A percentile compares a stretch with the other conserved stretches of the same genome.
These are phyloP conservation scores for Hyposoter dolosus DNA, from an alignment of 2,888 invertebrate species.

Conservation along the genomic window DNA sequence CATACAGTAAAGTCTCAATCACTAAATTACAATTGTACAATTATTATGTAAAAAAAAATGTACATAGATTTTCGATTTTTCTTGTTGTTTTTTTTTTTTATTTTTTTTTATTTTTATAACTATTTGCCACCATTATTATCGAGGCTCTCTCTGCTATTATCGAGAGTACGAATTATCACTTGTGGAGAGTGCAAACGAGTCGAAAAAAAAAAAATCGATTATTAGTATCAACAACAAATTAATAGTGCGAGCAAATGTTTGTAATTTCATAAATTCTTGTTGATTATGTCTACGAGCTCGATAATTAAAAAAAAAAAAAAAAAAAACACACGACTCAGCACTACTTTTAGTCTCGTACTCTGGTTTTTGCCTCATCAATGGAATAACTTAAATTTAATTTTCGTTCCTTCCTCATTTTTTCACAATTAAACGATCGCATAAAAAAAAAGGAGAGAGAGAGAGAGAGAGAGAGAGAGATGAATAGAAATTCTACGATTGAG, in stretches of 20 bases:
- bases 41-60: constrained; percentile 78
- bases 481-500: background rate
- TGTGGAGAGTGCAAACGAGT: constrained; percentile 50
- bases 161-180: constrained; percentile 27
- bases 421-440: background rate
- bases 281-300: constrained; percentile 30
- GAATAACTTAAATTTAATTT: background rate
- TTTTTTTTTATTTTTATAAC: background rate
- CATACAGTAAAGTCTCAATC: constrained; percentile 74
- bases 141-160: constrained; percentile 15
- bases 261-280: constrained; percentile 3
- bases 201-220: constrained; percentile 45
- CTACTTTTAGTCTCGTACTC: constrained; percentile 16
- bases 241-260: constrained; percentile 44
- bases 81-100: constrained; percentile 11
- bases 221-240: constrained; percentile 47
- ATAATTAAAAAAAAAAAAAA: constrained; percentile 21
- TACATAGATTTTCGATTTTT: constrained; percentile 72
- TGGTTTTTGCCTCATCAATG: background rate
- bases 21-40: constrained; percentile 82
- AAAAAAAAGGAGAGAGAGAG: constrained; percentile 1
- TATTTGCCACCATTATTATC: constrained; percentile 6
- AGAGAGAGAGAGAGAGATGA: constrained; percentile 13
- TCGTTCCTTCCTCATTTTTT: background rate
- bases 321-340: constrained; percentile 36